Evolutionary conservation across 2,888 invertebrate genomes (phyloP).

Genomic region (Drosophila demipolita): DNA sequence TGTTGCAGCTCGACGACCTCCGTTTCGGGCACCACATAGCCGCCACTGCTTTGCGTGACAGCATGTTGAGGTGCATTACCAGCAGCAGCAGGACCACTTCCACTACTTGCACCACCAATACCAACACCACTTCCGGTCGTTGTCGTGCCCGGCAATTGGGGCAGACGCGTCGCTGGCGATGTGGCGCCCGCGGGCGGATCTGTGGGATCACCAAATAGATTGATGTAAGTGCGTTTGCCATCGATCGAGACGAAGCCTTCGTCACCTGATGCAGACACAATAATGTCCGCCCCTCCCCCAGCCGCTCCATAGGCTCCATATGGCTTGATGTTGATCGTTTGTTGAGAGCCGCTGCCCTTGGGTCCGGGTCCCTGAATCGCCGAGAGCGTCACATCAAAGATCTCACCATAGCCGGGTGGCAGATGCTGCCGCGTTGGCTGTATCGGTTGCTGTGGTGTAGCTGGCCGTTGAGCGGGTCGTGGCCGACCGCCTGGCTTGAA

Average conservation of each 20-base stretch:
- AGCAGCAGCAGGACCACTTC: slow-evolving; percentile 20
- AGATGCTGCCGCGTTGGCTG: slow-evolving; percentile 85
- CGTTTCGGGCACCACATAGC: slow-evolving; percentile 87
- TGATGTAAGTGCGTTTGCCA: slow-evolving; percentile 94
- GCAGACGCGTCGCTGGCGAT: slow-evolving; percentile 81
- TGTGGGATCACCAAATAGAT: slow-evolving; percentile 90
- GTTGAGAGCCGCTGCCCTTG: slow-evolving; percentile 83
- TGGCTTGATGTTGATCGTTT: slow-evolving; percentile 85
- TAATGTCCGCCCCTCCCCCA: slow-evolving; percentile 88
- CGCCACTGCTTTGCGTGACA: slow-evolving; percentile 86
- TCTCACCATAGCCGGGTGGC: slow-evolving; percentile 89
- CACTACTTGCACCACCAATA: slow-evolving; percentile 15
- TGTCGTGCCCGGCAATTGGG: slow-evolving; percentile 72
- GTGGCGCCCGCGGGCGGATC: slow-evolving; percentile 84
- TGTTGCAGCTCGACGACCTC: slow-evolving; percentile 85
- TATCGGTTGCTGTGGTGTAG: slow-evolving; percentile 81
- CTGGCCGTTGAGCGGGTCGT: slow-evolving; percentile 71
- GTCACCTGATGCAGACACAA: slow-evolving; percentile 91
- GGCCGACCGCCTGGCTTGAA: slow-evolving; percentile 88
- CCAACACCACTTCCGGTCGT: slow-evolving; percentile 60
- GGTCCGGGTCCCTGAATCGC: slow-evolving; percentile 94
- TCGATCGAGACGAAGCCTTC: slow-evolving; percentile 96
- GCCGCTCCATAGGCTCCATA: slow-evolving; percentile 80
- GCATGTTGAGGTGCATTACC: slow-evolving; percentile 42
- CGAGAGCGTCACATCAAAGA: slow-evolving; percentile 94